phyloP scores from a whole-genome alignment of 2,797 vertebrate genomes.

The Notoglanidium macrostoma region DNA sequence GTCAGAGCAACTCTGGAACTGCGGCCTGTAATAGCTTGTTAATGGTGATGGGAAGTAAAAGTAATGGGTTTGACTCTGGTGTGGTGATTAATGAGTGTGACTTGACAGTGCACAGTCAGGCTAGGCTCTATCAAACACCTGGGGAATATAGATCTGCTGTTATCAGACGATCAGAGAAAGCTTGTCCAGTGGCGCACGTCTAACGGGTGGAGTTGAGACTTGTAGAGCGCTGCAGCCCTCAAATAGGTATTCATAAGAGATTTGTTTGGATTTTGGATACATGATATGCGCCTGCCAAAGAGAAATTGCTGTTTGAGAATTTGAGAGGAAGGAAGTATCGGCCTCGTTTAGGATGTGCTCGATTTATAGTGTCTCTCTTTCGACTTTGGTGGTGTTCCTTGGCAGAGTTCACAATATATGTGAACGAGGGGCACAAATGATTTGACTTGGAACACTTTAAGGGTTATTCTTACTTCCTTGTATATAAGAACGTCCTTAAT shows the following conservation, averaged over 20 bases:
- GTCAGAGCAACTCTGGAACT: slow-evolving; percentile 46
- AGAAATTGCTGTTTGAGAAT: slow-evolving; percentile 47
- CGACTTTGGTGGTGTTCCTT: slow-evolving; percentile 30
- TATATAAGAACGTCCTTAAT: neutral
- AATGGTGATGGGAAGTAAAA: slow-evolving; percentile 65
- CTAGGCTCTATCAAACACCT: slow-evolving; percentile 70
- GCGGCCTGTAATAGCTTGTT: slow-evolving; percentile 73
- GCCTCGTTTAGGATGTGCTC: slow-evolving; percentile 39
- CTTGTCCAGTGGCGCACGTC: slow-evolving; percentile 41
- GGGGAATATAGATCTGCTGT: slow-evolving; percentile 59
- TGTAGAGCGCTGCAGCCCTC: slow-evolving; percentile 36
- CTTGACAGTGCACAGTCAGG: slow-evolving; percentile 65
- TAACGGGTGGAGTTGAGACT: slow-evolving; percentile 50
- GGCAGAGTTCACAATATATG: neutral
- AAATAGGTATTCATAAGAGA: slow-evolving; percentile 32
- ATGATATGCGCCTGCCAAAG: slow-evolving; percentile 40
- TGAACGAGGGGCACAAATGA: neutral
- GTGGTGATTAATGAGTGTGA: slow-evolving; percentile 77
- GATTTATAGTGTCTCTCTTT: slow-evolving; percentile 31
- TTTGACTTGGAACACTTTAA: neutral
- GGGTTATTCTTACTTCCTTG: neutral
- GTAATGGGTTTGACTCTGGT: slow-evolving; percentile 67
- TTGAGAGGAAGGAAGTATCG: slow-evolving; percentile 48
- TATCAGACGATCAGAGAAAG: slow-evolving; percentile 68
- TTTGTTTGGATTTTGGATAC: slow-evolving; percentile 45